These are phyloP conservation scores for Neoseiulus cucumeris DNA, from an alignment of 1,140 invertebrate species.

Conservation along the genomic window DNA sequence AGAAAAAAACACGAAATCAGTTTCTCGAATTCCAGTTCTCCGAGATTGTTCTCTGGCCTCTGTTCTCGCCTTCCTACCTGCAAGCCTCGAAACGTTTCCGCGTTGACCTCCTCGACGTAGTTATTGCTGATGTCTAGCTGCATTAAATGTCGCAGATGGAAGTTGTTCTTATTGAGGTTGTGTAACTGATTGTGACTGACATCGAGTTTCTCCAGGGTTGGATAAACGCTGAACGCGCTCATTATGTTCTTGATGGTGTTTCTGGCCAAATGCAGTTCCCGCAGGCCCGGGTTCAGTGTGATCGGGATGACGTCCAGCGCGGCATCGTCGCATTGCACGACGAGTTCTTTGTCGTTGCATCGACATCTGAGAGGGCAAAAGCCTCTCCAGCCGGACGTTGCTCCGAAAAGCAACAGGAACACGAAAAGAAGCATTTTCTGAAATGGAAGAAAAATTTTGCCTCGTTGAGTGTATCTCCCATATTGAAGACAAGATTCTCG, in stretches of 20 bases:
- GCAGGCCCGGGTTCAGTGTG: conserved; percentile 66
- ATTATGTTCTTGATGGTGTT: conserved; percentile 69
- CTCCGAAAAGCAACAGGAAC: too few relatives aligned
- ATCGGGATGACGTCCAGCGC: conserved; percentile 71
- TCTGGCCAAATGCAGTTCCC: conserved; percentile 54
- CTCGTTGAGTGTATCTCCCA: too few relatives aligned
- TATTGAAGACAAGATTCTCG: too few relatives aligned
- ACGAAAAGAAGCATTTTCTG: too few relatives aligned
- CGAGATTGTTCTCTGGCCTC: too few relatives aligned
- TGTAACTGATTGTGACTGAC: conserved; percentile 59
- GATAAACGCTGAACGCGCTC: conserved; percentile 63
- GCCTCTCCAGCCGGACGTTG: not conserved
- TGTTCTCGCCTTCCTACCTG: not conserved
- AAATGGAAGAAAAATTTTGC: too few relatives aligned
- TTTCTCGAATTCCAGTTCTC: too few relatives aligned
- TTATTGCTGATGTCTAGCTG: conserved; percentile 64
- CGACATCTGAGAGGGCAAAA: conserved; percentile 47
- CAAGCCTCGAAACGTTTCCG: conserved; percentile 36
- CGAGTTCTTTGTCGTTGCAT: conserved; percentile 66
- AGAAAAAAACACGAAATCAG: not conserved
- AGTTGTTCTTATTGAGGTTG: conserved; percentile 44
- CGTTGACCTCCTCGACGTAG: conserved; percentile 51
- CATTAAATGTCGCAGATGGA: conserved; percentile 51
- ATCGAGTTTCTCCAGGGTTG: conserved; percentile 56
- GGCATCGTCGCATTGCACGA: conserved; percentile 62